Conservation (phyloP, 2,797 vertebrate genomes). For the Karalla daura region DNA sequence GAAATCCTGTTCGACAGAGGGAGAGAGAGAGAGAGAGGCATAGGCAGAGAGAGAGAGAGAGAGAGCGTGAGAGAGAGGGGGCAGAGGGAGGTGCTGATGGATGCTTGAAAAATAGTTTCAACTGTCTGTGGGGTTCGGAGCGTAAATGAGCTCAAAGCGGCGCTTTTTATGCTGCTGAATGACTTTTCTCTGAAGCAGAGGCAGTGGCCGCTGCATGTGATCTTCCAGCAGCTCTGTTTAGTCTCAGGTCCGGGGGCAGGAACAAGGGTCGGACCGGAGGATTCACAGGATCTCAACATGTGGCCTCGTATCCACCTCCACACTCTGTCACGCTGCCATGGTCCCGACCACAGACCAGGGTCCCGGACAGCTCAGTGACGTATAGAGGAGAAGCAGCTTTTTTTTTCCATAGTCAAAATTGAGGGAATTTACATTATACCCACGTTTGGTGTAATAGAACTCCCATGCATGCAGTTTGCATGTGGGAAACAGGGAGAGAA, state of each 20-base stretch:
- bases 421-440: background rate
- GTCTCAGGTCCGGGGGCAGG: slow-evolving; percentile 28
- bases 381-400: background rate
- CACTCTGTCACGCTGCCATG: slow-evolving; percentile 4
- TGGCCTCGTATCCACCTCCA: slow-evolving; percentile 12
- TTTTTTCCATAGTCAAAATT: background rate
- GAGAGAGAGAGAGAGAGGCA: slow-evolving; percentile 10
- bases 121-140: slow-evolving; percentile 30
- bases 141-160: slow-evolving; percentile 12
- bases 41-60: slow-evolving; percentile 14
- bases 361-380: background rate
- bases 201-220: background rate
- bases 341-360: slow-evolving; percentile 1
- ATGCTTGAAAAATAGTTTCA: slow-evolving; percentile 42
- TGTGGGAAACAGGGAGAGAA: background rate
- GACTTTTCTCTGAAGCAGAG: slow-evolving; percentile 22
- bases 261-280: slow-evolving; percentile 21
- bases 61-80: slow-evolving; percentile 16
- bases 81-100: slow-evolving; percentile 11
- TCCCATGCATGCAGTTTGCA: background rate
- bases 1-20: slow-evolving; percentile 78
- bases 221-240: background rate
- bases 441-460: background rate
- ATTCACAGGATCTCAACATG: slow-evolving; percentile 12
- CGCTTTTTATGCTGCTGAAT: slow-evolving; percentile 15